phyloP scores from a whole-genome alignment of 2,888 invertebrate species.

The Dromius quadrimaculatus region DNA sequence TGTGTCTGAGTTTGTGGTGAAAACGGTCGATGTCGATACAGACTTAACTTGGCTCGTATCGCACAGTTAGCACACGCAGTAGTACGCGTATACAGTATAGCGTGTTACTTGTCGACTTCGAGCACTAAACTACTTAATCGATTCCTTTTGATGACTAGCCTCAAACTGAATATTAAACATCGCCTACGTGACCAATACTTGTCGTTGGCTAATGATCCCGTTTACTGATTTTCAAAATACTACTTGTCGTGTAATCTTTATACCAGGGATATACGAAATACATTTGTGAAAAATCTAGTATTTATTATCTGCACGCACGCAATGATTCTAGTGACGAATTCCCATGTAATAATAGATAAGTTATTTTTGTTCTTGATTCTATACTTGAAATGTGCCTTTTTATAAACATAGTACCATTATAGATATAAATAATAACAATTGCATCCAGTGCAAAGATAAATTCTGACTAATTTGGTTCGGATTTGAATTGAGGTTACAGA shows the following conservation, averaged over 20 bases:
- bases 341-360: conserved; percentile 12
- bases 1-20: background rate
- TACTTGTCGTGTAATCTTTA: conserved; percentile 23
- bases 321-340: conserved; percentile 1
- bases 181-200: conserved; percentile 19
- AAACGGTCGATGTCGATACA: conserved; percentile 44
- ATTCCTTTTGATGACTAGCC: conserved; percentile 21
- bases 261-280: conserved; percentile 30
- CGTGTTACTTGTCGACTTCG: background rate
- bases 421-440: too few species aligned
- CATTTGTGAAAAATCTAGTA: conserved; percentile 8
- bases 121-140: conserved; percentile 12
- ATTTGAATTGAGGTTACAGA: too few species aligned
- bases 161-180: conserved; percentile 30
- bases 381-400: background rate
- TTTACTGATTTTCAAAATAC: background rate
- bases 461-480: too few species aligned
- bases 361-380: conserved; percentile 18
- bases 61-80: conserved; percentile 22
- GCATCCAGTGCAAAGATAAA: too few species aligned
- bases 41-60: conserved; percentile 24
- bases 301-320: conserved; percentile 30
- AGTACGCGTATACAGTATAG: background rate
- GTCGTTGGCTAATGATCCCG: background rate
- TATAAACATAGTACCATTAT: too few species aligned